These are phyloP conservation scores for Pocillopora meandrina DNA, from an alignment of 92 coral and sea anemone species.

Conservation along the genomic window DNA sequence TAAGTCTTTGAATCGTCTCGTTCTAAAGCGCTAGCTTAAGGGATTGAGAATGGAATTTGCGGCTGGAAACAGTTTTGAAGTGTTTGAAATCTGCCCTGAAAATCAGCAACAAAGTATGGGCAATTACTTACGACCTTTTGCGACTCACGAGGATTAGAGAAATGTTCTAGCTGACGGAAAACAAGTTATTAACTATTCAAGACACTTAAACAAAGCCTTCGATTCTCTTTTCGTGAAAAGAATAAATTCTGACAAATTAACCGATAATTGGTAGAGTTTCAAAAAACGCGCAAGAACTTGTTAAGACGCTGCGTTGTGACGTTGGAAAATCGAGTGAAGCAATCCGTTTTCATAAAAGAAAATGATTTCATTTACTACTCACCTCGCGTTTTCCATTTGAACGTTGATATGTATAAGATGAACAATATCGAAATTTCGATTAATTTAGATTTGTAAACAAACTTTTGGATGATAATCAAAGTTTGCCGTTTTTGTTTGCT, in stretches of 20 bases:
- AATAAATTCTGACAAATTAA: constrained; percentile 9
- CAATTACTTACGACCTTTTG: background rate
- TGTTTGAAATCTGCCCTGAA: background rate
- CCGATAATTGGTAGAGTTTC: background rate
- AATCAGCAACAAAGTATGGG: background rate
- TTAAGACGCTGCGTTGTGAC: background rate
- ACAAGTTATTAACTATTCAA: constrained; percentile 2
- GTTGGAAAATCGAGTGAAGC: background rate
- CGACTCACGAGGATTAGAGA: background rate
- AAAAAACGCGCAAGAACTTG: no score
- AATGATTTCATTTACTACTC: background rate
- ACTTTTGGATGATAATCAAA: background rate
- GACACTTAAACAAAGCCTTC: background rate
- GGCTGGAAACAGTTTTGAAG: background rate
- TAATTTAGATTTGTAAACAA: constrained; percentile 26
- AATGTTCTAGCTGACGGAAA: background rate
- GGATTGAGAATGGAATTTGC: background rate
- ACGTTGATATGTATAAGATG: background rate
- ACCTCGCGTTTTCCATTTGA: background rate
- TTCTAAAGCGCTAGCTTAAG: background rate
- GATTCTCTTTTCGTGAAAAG: constrained; percentile 15
- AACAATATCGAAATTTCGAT: background rate
- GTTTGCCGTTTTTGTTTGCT: constrained; percentile 21
- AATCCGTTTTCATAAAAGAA: background rate
- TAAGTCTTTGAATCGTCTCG: background rate